Percentiles rank a stretch among this genome's conserved stretches.
phyloP scores from a whole-genome alignment of 2,113 vertebrate genomes.

The Grammomys surdaster region DNA sequence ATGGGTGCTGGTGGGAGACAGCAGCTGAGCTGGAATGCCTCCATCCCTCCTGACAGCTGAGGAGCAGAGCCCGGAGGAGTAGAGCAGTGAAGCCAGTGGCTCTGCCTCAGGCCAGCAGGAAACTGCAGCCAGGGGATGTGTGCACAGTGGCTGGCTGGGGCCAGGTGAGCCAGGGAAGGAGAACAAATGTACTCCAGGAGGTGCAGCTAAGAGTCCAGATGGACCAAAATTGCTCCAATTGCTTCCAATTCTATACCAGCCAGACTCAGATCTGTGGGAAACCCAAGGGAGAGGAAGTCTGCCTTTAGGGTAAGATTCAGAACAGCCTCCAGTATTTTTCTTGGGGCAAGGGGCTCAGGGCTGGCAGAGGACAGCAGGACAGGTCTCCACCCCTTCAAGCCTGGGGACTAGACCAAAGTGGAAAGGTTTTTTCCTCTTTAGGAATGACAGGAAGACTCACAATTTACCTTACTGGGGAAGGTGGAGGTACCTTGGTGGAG shows the following conservation, averaged over 20 bases:
- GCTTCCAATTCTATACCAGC: fast-evolving
- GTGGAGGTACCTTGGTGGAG: neutral
- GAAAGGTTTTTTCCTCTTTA: neutral
- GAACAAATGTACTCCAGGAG: slow-evolving; percentile 26
- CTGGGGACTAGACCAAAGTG: neutral
- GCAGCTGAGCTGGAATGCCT: neutral
- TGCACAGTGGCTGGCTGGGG: slow-evolving; percentile 75
- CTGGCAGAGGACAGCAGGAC: neutral
- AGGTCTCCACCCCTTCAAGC: neutral
- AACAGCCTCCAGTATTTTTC: no score
- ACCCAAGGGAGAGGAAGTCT: neutral
- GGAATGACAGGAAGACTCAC: neutral
- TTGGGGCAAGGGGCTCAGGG: no score
- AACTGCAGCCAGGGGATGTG: neutral
- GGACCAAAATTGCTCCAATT: neutral
- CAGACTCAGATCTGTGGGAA: slow-evolving; percentile 67
- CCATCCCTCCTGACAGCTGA: slow-evolving; percentile 58
- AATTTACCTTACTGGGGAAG: neutral
- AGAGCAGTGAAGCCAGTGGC: neutral
- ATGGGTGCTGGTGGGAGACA: neutral
- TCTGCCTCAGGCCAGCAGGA: neutral
- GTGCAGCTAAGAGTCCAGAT: slow-evolving; percentile 55
- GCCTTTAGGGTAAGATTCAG: slow-evolving; percentile 47
- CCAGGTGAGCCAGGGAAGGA: fast-evolving
- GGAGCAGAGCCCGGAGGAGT: fast-evolving